A percentile compares a stretch with the other conserved stretches of the same genome.
Conservation (phyloP, 2,888 invertebrate species). For the Omphaloscelis lunosa region DNA sequence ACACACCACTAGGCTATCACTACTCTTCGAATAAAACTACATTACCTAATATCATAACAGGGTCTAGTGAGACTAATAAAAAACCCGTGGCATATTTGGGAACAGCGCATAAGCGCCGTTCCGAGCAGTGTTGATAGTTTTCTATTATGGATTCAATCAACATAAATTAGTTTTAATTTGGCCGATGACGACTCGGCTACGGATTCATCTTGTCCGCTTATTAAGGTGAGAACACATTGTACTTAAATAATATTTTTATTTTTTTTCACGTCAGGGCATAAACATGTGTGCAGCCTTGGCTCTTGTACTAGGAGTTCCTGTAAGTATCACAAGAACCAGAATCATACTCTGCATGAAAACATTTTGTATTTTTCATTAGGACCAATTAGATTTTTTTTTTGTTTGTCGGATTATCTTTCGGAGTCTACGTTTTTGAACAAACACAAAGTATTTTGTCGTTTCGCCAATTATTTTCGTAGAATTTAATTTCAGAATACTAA, state of each 20-base stretch:
- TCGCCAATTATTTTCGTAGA: neutral
- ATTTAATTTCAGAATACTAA: neutral
- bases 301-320: neutral
- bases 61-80: slow-evolving; percentile 55
- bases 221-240: slow-evolving; percentile 42
- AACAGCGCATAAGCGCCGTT: slow-evolving; percentile 66
- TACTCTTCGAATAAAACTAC: slow-evolving; percentile 9
- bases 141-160: slow-evolving; percentile 90
- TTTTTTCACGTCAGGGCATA: neutral
- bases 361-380: neutral
- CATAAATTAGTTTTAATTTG: slow-evolving; percentile 89
- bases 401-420: rapidly evolving
- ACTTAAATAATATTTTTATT: neutral
- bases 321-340: neutral
- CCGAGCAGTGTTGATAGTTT: slow-evolving; percentile 84
- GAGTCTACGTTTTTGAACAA: neutral
- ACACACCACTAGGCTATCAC: no score
- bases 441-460: neutral
- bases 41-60: slow-evolving; percentile 22
- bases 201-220: slow-evolving; percentile 62
- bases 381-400: neutral
- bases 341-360: neutral
- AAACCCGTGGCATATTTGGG: slow-evolving; percentile 65
- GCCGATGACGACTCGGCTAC: slow-evolving; percentile 80
- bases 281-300: neutral